A percentile compares a stretch with the other conserved stretches of the same genome.
Evolutionary conservation across 2,113 vertebrate species (phyloP).

Genomic region (Psilopsiagon aurifrons): DNA sequence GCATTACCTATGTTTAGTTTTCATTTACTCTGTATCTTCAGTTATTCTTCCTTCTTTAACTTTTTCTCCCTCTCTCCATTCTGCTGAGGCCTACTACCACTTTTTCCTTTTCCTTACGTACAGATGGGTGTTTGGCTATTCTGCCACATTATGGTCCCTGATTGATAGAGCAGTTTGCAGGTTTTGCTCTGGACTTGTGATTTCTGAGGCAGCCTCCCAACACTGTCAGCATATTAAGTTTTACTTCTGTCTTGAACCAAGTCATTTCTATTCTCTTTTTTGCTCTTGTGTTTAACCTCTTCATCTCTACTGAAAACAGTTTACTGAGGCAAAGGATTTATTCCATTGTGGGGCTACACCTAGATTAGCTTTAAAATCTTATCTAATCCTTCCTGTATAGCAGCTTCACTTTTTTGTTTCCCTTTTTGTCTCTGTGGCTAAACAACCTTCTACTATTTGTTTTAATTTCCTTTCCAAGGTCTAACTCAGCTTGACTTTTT

Average conservation of each 20-base stretch:
- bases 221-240: neutral
- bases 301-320: neutral
- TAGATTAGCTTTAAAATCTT: constrained; percentile 22
- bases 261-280: neutral
- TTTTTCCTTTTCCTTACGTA: neutral
- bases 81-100: neutral
- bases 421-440: constrained; percentile 21
- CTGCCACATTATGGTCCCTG: neutral
- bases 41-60: neutral
- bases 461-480: constrained; percentile 49
- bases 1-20: neutral
- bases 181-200: neutral
- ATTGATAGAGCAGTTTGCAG: neutral
- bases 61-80: neutral
- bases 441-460: constrained; percentile 34
- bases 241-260: neutral
- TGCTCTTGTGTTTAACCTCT: neutral
- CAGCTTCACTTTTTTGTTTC: constrained; percentile 3
- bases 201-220: neutral
- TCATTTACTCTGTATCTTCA: neutral
- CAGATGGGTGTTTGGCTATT: neutral
- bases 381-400: neutral
- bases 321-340: neutral
- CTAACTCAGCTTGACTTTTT: constrained; percentile 36
- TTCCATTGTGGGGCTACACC: neutral